These are phyloP conservation scores for Eospalax fontanierii DNA, from an alignment of 2,797 vertebrate species.

Conservation along the genomic window DNA sequence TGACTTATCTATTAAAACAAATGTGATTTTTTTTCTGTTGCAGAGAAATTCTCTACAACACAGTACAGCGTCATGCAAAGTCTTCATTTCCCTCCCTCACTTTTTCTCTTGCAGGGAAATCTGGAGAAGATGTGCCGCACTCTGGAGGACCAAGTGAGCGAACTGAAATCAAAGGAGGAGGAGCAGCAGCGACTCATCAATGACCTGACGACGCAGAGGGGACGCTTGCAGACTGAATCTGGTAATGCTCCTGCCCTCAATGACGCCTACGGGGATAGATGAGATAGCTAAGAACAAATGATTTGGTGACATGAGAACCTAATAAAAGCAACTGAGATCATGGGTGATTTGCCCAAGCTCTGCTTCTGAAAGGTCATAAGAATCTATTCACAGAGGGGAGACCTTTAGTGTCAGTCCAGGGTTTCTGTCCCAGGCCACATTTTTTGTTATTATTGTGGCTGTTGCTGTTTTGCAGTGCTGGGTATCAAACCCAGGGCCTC, in stretches of 20 bases:
- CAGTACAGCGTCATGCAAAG: not conserved
- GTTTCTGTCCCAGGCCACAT: not conserved
- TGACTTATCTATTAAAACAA: constrained; percentile 16
- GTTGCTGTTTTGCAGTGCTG: not conserved
- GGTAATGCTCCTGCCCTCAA: constrained; percentile 86
- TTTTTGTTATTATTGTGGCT: not conserved
- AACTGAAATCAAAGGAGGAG: constrained; percentile 93
- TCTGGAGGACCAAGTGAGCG: constrained; percentile 93
- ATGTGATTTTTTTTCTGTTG: not conserved
- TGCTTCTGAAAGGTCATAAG: constrained; percentile 2
- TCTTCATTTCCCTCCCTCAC: not conserved
- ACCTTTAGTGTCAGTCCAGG: not conserved
- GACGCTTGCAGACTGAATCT: constrained; percentile 94
- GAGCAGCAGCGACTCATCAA: constrained; percentile 93
- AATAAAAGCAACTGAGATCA: constrained; percentile 60
- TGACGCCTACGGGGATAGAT: not conserved
- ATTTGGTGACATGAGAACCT: constrained; percentile 47
- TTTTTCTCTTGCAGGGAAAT: constrained; percentile 89
- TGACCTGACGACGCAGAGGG: constrained; percentile 92
- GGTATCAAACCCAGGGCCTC: not conserved
- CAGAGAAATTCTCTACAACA: not conserved
- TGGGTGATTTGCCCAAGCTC: constrained; percentile 17
- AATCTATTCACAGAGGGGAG: not conserved
- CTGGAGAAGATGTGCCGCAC: constrained; percentile 91
- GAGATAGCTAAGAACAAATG: constrained; percentile 31